Evolutionary conservation across 2,888 invertebrate genomes (phyloP).

Genomic region (Drosophila fulvimacula): DNA sequence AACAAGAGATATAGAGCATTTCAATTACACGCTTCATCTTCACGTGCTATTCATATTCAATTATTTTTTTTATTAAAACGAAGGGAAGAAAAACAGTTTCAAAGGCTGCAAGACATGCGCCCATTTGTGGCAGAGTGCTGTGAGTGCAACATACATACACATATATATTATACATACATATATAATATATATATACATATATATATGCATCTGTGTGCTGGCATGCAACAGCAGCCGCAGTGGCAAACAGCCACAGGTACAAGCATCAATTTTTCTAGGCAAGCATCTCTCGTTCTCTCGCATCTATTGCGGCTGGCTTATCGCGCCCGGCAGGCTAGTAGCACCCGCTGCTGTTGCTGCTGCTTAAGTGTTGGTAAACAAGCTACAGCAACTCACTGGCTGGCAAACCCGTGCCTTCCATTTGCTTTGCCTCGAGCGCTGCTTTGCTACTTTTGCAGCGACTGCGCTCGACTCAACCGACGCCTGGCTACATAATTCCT

Average conservation of each 20-base stretch:
- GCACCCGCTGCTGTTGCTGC: conserved; percentile 8
- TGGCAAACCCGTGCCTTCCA: conserved; percentile 23
- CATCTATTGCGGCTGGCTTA: conserved; percentile 37
- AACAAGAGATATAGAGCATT: conserved; percentile 1
- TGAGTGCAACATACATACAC: neutral
- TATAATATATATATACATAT: neutral
- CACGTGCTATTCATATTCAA: conserved; percentile 9
- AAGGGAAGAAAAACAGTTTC: neutral
- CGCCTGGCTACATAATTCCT: conserved; percentile 67
- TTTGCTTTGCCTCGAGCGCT: conserved; percentile 58
- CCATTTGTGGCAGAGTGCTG: neutral
- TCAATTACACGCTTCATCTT: conserved; percentile 7
- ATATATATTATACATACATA: conserved; percentile 1
- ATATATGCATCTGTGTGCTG: conserved; percentile 1
- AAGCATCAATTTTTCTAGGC: conserved; percentile 35
- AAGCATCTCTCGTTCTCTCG: conserved; percentile 21
- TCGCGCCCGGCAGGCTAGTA: conserved; percentile 37
- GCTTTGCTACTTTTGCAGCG: conserved; percentile 75
- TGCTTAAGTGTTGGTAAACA: conserved; percentile 77
- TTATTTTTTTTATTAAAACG: neutral
- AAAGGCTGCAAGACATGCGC: neutral
- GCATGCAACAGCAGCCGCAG: conserved; percentile 25
- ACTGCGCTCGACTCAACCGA: conserved; percentile 69
- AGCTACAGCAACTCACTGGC: conserved; percentile 51
- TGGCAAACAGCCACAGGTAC: conserved; percentile 22